These are phyloP conservation scores for Epirrhoe tristata DNA, from an alignment of 2,888 invertebrate species.

Conservation along the genomic window DNA sequence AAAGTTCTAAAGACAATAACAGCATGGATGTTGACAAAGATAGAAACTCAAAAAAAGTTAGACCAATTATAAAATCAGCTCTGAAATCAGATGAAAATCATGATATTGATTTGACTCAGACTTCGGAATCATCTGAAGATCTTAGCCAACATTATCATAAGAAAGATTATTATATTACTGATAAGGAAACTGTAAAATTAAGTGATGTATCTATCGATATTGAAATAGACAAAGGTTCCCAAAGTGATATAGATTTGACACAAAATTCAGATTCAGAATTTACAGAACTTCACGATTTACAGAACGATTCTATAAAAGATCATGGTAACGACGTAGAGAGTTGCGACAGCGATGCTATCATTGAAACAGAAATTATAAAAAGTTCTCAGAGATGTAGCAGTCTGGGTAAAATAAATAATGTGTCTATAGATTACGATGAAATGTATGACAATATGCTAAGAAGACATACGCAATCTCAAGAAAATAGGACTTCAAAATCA, in stretches of 20 bases:
- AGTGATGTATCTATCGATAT: constrained; percentile 7
- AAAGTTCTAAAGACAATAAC: not conserved
- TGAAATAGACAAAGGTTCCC: constrained; percentile 8
- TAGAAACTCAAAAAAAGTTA: constrained; percentile 5
- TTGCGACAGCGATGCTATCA: constrained; percentile 18
- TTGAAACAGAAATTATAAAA: constrained; percentile 17
- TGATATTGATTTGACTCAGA: constrained; percentile 68
- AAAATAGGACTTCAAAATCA: constrained; percentile 20
- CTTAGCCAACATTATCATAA: constrained; percentile 21
- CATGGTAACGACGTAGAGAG: constrained; percentile 2
- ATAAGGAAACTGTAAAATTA: not conserved
- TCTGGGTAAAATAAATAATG: constrained; percentile 61
- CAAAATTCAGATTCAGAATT: constrained; percentile 56
- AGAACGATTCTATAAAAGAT: constrained; percentile 9
- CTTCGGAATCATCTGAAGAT: constrained; percentile 50
- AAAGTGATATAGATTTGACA: constrained; percentile 64
- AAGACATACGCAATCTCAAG: constrained; percentile 11
- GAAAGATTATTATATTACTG: constrained; percentile 5
- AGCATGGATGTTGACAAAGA: not conserved
- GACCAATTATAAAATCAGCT: not conserved
- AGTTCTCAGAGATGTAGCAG: constrained; percentile 44
- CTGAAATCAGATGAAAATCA: constrained; percentile 14
- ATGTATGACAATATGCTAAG: constrained; percentile 46
- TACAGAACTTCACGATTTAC: constrained; percentile 25
- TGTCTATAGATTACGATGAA: constrained; percentile 77